A percentile compares a stretch with the other conserved stretches of the same genome.
These are phyloP conservation scores for Falcaria lacertinaria DNA, from an alignment of 2,888 invertebrate genomes.

Conservation along the genomic window DNA sequence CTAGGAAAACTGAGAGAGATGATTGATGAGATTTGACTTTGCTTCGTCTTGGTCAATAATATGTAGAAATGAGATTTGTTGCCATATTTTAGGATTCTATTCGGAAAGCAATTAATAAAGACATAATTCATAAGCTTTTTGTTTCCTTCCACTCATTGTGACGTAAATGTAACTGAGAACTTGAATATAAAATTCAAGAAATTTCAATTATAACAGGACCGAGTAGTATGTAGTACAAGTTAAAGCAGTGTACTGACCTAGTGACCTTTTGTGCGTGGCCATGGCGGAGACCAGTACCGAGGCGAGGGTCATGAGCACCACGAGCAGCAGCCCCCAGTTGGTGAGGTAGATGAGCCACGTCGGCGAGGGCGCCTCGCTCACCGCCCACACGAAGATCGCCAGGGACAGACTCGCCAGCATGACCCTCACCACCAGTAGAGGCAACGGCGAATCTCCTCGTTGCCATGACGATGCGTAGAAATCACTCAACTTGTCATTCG, in stretches of 20 bases:
- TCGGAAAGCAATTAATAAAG: no score
- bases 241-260: slow-evolving; percentile 36
- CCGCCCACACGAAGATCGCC: slow-evolving; percentile 53
- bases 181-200: no score
- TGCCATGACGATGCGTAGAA: slow-evolving; percentile 71
- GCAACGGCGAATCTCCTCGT: slow-evolving; percentile 57
- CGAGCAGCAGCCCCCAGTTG: slow-evolving; percentile 63
- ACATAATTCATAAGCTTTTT: no score
- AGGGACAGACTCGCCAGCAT: slow-evolving; percentile 37
- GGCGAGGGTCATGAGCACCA: slow-evolving; percentile 40
- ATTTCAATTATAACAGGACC: no score
- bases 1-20: no score
- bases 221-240: not conserved
- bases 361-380: slow-evolving; percentile 30
- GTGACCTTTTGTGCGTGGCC: slow-evolving; percentile 31
- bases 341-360: slow-evolving; percentile 65
- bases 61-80: no score
- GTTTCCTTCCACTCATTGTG: no score
- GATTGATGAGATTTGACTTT: no score
- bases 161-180: no score
- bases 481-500: slow-evolving; percentile 55
- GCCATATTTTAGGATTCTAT: no score
- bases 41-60: no score
- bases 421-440: slow-evolving; percentile 51
- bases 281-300: slow-evolving; percentile 47